These are phyloP conservation scores for Serranus cabrilla DNA, from an alignment of 2,797 vertebrate genomes.

Conservation along the genomic window DNA sequence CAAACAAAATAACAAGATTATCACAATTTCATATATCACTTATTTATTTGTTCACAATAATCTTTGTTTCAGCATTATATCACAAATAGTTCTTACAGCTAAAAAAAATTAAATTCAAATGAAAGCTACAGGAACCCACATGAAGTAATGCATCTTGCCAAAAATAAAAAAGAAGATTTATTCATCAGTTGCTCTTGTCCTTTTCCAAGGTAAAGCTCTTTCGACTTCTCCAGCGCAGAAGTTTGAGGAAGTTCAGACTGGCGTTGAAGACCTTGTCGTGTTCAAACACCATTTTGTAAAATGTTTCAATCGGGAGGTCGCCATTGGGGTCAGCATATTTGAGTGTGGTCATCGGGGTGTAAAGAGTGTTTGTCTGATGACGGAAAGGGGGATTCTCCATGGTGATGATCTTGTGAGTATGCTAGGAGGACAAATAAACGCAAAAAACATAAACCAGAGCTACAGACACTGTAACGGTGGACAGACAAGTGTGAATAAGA, in stretches of 20 bases:
- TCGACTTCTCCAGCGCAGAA: constrained; percentile 90
- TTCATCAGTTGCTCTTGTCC: constrained; percentile 66
- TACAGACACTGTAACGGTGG: background rate
- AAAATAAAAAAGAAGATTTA: background rate
- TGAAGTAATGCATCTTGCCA: background rate
- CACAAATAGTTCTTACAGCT: background rate
- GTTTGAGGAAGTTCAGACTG: constrained; percentile 91
- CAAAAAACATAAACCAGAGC: background rate
- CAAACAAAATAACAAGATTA: background rate
- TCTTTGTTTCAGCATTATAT: background rate
- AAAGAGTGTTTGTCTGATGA: constrained; percentile 90
- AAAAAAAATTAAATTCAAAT: background rate
- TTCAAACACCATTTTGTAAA: constrained; percentile 93
- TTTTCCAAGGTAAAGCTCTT: constrained; percentile 89
- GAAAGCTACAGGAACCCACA: background rate
- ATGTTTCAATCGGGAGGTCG: constrained; percentile 90
- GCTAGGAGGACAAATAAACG: constrained; percentile 76
- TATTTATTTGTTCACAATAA: constrained; percentile 5
- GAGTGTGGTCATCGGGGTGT: constrained; percentile 91
- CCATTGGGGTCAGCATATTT: constrained; percentile 91
- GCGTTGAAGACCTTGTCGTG: constrained; percentile 91
- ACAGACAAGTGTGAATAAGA: background rate
- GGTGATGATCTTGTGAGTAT: constrained; percentile 89
- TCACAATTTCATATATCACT: background rate
- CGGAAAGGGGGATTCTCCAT: constrained; percentile 90